A percentile compares a stretch with the other conserved stretches of the same genome.
Evolutionary conservation across 2,888 invertebrate genomes (phyloP).

Genomic region (Leucania comma): DNA sequence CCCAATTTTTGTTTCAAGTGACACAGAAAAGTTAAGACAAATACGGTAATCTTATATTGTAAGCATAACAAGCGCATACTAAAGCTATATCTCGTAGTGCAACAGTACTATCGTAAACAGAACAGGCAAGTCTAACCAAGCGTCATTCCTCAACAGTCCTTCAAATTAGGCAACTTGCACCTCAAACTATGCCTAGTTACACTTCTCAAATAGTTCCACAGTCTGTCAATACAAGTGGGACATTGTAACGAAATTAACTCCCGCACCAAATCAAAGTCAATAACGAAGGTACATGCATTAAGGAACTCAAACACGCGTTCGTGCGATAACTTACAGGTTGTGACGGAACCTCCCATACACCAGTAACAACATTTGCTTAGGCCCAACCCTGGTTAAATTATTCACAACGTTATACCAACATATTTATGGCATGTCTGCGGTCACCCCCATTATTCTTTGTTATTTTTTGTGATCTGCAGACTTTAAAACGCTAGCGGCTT

Average conservation of each 20-base stretch:
- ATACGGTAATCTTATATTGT: background rate
- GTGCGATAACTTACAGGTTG: conserved; percentile 76
- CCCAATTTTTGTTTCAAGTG: no score
- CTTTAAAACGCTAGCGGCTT: conserved; percentile 69
- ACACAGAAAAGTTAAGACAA: no score
- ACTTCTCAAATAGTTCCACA: conserved; percentile 45
- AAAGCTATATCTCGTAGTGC: background rate
- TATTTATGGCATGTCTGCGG: conserved; percentile 79
- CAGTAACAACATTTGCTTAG: conserved; percentile 80
- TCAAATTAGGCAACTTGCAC: conserved; percentile 43
- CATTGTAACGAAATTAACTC: conserved; percentile 65
- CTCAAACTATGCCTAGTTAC: conserved; percentile 48
- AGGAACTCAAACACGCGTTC: conserved; percentile 71
- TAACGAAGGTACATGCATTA: conserved; percentile 62
- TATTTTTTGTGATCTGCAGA: conserved; percentile 69
- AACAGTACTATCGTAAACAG: conserved; percentile 11
- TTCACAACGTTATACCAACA: conserved; percentile 80
- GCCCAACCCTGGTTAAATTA: conserved; percentile 79
- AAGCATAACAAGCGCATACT: background rate
- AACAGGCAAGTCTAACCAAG: conserved; percentile 22
- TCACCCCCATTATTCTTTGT: conserved; percentile 75
- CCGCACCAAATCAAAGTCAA: conserved; percentile 65
- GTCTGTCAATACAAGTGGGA: conserved; percentile 57
- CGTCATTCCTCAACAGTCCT: conserved; percentile 31
- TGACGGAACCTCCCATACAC: conserved; percentile 68